These are phyloP conservation scores for Aspidapion aeneum DNA, from an alignment of 2,888 invertebrate genomes.

Conservation along the genomic window DNA sequence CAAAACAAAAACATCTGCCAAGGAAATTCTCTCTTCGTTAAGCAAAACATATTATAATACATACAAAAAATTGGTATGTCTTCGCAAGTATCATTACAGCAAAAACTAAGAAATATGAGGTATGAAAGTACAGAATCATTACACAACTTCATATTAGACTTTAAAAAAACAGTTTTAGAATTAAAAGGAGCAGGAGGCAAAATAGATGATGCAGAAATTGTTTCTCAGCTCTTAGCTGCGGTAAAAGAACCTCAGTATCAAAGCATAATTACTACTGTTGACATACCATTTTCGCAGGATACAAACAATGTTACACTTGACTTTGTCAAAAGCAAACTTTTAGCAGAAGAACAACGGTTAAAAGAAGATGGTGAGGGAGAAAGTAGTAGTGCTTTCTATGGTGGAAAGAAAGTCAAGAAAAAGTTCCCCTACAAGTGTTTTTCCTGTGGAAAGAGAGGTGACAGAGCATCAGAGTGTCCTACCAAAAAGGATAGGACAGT, in stretches of 20 bases:
- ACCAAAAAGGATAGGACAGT: too few relatives aligned
- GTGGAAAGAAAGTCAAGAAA: neutral
- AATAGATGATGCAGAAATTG: slow-evolving; percentile 9
- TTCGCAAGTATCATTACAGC: neutral
- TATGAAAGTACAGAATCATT: too few relatives aligned
- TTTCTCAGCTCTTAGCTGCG: slow-evolving; percentile 7
- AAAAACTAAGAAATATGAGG: slow-evolving; percentile 7
- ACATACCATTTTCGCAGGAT: neutral
- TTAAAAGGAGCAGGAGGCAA: slow-evolving; percentile 10
- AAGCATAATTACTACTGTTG: neutral
- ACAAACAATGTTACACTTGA: neutral
- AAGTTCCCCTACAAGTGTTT: slow-evolving; percentile 19
- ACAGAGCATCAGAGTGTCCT: too few relatives aligned
- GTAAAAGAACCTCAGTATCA: neutral
- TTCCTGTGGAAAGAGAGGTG: too few relatives aligned
- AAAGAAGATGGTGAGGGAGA: neutral
- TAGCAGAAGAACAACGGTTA: neutral
- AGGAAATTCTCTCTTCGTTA: too few relatives aligned
- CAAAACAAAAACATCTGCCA: too few relatives aligned
- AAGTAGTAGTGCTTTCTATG: neutral
- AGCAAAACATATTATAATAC: neutral
- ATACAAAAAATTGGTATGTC: neutral
- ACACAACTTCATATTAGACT: neutral
- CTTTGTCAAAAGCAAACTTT: neutral
- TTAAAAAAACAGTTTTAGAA: slow-evolving; percentile 5